phyloP scores from a whole-genome alignment of 2,888 invertebrate genomes.

The Dynastes grantii region DNA sequence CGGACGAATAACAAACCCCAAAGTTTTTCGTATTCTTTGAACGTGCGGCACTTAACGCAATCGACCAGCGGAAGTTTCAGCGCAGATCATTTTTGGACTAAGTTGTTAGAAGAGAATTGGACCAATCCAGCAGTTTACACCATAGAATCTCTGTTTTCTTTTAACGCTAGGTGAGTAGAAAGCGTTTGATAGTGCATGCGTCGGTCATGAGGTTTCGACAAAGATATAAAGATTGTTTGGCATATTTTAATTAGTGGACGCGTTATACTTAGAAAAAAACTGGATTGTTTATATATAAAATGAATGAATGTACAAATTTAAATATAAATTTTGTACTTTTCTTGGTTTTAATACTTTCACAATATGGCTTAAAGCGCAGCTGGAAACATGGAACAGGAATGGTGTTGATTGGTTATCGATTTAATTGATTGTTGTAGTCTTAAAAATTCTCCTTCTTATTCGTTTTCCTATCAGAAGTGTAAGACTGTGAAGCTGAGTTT shows the following conservation, averaged over 20 bases:
- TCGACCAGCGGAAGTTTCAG: conserved; percentile 27
- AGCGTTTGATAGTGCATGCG: not conserved
- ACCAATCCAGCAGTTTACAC: not conserved
- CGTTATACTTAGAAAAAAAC: conserved; percentile 11
- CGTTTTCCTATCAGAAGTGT: too few relatives aligned
- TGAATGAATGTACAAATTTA: not conserved
- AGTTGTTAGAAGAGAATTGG: not conserved
- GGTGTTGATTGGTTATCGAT: too few relatives aligned
- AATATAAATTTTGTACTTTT: not conserved
- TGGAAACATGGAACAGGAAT: too few relatives aligned
- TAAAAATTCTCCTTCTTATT: too few relatives aligned
- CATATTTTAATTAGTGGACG: not conserved
- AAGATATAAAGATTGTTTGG: not conserved
- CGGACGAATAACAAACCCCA: not conserved
- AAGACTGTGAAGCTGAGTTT: too few relatives aligned
- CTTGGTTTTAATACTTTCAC: not conserved
- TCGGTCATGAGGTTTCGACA: not conserved
- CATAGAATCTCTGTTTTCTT: conserved; percentile 12
- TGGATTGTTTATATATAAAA: not conserved
- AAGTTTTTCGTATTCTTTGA: conserved; percentile 11
- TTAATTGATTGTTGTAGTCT: too few relatives aligned
- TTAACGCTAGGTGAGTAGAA: conserved; percentile 33
- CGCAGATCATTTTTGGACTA: conserved; percentile 11
- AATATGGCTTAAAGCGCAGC: not conserved
- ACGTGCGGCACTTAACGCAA: not conserved